phyloP scores from a whole-genome alignment of 2,888 invertebrate genomes.

The Cremastinae sp. region DNA sequence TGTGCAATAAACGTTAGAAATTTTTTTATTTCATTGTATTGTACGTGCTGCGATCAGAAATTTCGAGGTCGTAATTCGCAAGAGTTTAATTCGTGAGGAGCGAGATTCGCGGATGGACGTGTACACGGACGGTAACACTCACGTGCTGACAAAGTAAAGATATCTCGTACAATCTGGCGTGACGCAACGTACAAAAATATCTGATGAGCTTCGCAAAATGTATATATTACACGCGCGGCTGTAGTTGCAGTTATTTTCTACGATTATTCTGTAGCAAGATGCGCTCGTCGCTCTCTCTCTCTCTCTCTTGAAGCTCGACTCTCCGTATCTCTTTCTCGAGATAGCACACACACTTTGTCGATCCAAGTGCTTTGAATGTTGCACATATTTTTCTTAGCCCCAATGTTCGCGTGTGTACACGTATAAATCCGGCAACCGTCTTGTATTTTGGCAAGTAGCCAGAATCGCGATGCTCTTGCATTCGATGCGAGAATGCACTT shows the following conservation, averaged over 20 bases:
- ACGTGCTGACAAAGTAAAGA: constrained; percentile 45
- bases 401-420: constrained; percentile 13
- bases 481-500: constrained; percentile 51
- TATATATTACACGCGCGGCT: constrained; percentile 1
- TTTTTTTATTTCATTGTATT: too few relatives aligned
- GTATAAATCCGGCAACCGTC: too few relatives aligned
- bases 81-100: neutral
- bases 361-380: constrained; percentile 25
- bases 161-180: constrained; percentile 44
- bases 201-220: constrained; percentile 24
- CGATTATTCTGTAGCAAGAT: constrained; percentile 54
- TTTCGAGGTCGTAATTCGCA: constrained; percentile 4
- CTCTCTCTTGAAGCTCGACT: neutral
- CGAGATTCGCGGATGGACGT: neutral
- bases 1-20: too few relatives aligned
- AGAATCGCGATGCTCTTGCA: constrained; percentile 37
- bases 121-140: neutral
- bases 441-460: constrained; percentile 52
- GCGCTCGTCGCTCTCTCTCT: neutral
- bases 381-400: constrained; percentile 2
- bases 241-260: constrained; percentile 49
- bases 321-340: neutral
- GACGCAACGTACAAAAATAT: constrained; percentile 57
- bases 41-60: neutral
- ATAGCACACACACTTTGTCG: neutral